Percentiles rank a stretch among this genome's conserved stretches.
Evolutionary conservation across 2,797 vertebrate species (phyloP).

Genomic region (Crocodylus rhombifer): DNA sequence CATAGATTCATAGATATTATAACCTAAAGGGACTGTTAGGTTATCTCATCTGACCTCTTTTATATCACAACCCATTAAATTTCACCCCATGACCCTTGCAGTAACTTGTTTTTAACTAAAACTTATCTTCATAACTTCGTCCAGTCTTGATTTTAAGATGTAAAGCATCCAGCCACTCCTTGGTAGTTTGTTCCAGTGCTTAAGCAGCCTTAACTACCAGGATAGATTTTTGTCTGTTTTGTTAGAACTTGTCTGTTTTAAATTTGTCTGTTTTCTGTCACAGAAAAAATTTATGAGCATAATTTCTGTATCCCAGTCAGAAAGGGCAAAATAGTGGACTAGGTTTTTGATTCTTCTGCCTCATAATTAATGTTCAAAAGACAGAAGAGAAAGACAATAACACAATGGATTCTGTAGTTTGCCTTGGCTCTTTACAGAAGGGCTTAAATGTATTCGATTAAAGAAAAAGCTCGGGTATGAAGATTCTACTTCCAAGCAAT

Average conservation of each 20-base stretch:
- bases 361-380: neutral
- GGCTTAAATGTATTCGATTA: neutral
- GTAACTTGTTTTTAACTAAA: neutral
- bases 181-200: neutral
- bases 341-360: neutral
- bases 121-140: neutral
- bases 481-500: slow-evolving; percentile 1
- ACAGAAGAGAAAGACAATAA: neutral
- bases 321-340: neutral
- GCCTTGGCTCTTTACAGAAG: neutral
- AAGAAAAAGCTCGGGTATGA: neutral
- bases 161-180: neutral
- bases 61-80: neutral
- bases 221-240: neutral
- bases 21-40: neutral
- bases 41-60: neutral
- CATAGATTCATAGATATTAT: neutral
- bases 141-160: neutral
- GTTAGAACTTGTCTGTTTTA: neutral
- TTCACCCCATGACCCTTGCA: neutral
- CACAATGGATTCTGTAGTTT: neutral
- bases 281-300: neutral
- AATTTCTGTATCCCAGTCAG: neutral
- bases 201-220: neutral
- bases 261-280: neutral